A percentile compares a stretch with the other conserved stretches of the same genome.
Evolutionary conservation across 2,797 vertebrate genomes (phyloP).

Genomic region (Scyliorhinus canicula): DNA sequence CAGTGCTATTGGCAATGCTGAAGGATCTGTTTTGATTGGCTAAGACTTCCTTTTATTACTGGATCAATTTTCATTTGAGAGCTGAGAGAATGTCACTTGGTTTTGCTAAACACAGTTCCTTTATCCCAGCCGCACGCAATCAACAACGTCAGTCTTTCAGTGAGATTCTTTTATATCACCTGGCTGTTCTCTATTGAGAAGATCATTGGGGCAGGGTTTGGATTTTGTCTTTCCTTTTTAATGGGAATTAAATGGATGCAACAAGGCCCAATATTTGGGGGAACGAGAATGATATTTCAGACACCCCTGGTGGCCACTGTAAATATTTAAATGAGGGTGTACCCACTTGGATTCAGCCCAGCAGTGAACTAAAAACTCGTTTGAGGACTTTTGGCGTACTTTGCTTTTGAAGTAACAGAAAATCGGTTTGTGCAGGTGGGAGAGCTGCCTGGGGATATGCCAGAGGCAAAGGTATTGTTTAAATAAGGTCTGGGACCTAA

Average conservation of each 20-base stretch:
- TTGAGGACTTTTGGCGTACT: background rate
- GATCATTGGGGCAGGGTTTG: background rate
- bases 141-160: background rate
- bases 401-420: background rate
- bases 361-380: background rate
- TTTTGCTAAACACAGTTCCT: background rate
- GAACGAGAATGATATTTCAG: background rate
- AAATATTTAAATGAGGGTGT: too few relatives aligned
- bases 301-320: too few relatives aligned
- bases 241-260: background rate
- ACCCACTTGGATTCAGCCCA: background rate
- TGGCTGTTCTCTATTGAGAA: background rate
- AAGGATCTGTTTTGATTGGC: background rate
- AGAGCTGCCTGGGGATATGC: background rate
- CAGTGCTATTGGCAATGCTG: background rate
- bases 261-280: background rate
- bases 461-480: background rate
- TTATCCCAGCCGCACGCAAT: background rate
- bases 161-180: background rate
- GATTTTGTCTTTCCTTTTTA: background rate
- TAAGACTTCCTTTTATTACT: background rate
- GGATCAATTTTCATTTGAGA: background rate
- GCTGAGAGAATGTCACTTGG: background rate
- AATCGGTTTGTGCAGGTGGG: background rate
- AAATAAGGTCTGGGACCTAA: background rate